Conservation (phyloP, 2,888 invertebrate genomes). For the Macropis europaea region DNA sequence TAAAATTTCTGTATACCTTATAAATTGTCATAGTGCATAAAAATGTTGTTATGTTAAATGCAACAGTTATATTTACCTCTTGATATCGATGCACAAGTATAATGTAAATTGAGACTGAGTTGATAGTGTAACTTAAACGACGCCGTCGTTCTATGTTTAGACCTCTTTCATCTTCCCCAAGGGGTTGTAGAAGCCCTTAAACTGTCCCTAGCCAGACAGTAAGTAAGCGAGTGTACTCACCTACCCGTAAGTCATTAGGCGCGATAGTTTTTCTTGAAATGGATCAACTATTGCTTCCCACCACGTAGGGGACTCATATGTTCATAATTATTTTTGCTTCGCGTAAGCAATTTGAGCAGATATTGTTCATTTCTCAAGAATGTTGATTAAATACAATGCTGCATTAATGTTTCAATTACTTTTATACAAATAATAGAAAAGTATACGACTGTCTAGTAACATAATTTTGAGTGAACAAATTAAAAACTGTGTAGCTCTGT, state of each 20-base stretch:
- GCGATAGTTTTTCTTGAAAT: slow-evolving; percentile 30
- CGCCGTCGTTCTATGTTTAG: slow-evolving; percentile 48
- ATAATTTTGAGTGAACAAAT: too few species aligned
- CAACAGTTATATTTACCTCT: not conserved
- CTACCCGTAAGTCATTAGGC: slow-evolving; percentile 36
- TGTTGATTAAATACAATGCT: too few species aligned
- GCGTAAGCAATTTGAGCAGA: not conserved
- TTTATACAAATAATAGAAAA: too few species aligned
- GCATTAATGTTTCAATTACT: too few species aligned
- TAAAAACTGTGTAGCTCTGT: too few species aligned
- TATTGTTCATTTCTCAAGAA: too few species aligned
- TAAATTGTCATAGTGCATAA: not conserved
- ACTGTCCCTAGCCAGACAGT: slow-evolving; percentile 50
- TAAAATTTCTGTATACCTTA: not conserved
- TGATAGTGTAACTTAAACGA: slow-evolving; percentile 27
- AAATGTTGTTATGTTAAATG: not conserved
- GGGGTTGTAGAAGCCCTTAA: slow-evolving; percentile 56
- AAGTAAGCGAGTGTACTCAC: slow-evolving; percentile 46
- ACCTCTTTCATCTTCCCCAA: slow-evolving; percentile 41
- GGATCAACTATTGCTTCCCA: slow-evolving; percentile 12
- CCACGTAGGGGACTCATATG: not conserved
- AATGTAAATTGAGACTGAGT: slow-evolving; percentile 14
- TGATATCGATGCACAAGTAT: not conserved
- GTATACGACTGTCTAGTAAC: too few species aligned
- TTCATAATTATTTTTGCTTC: not conserved